Base-by-base conservation (phyloP, 2,797 vertebrate species). In the Cossypha polioptera region DNA sequence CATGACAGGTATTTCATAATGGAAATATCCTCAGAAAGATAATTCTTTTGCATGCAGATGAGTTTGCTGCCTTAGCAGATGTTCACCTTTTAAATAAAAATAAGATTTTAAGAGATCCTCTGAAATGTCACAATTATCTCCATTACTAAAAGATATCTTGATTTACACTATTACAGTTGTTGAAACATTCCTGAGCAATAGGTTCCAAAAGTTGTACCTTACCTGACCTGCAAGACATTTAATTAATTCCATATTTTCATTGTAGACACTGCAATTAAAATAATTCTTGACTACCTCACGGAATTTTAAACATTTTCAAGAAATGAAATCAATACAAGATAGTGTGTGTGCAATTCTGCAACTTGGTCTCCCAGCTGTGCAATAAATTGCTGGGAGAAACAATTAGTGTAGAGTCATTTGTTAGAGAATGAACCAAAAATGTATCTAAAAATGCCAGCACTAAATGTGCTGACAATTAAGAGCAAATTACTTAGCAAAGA, bases 71-170 rank as follows among this genome's bases (percentile, higher is more conserved):
- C 90, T 95, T 94, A 97, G 77, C 91, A 95, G 89, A 94, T 91
- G 55, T 95, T 97, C 86, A 82, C 82, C 86, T 95, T 95, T 97
- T 95, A 96, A 97, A 97, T 92, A 95, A 97, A 97, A 97, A 96
- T 82, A 80, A 86, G 93, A 84, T 94, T 96, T 74, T 96, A 96
- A 94, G 67, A 94, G 92, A 86, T 58, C 62, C 63, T 92, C 72
- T 79, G 90, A 97, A 95, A 97, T 91, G 96, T 95, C 95, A 84
- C 67, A 94, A 89, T 96, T 96, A 95, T 93, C 55, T 78, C 87
- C 81, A 78, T 95, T 97, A 96, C 95, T 94, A 94, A 94, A 97
- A 96, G 73, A 86, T 82, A 86, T 87, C 96, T 96, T 97, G 94
- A 97, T 97, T 97, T 97, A 96, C 43, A 79, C 94, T 71, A n/a